Base-by-base conservation (phyloP, 2,888 invertebrate genomes). In the Amblyjoppa fuscipennis region DNA sequence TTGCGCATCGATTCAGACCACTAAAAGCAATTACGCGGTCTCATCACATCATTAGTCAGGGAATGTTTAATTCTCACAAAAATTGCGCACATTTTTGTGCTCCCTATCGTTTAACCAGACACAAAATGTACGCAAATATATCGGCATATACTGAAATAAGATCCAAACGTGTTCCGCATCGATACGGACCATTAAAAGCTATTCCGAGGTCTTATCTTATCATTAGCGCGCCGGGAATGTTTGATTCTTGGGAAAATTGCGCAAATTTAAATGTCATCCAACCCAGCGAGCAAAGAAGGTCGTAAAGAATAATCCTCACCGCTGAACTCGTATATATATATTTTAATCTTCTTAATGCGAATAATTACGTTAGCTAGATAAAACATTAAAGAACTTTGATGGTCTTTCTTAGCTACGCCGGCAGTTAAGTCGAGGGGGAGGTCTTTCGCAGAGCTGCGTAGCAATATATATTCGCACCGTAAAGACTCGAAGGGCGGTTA, bases 371-470 rank as follows among this genome's bases (percentile, higher is more conserved):
- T 51, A 25, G 13, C 25, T 16, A 59, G 69, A 69, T 69, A 56
- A 68, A 45, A 68, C 61, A 59, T 61, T 80, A 70, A 49, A 11
- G n/a, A 81, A 81, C 80, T 86, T 83, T 77, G 66, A 83, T 74
- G 73, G 49, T 78, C 56, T 78, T 73, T 85, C 56, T 59, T 64
- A 73, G 79, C 51, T 77, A 51, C 61, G 45, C 56, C 34, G 56
- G 20, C 11, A 41, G 41, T 70, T 70, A 34, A n/a, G 74, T 53
- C 64, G 68, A 68, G 11, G 56, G 68, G 76, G 53, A 76, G 69
- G 41, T 56, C 73, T 77, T 68, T 77, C 34, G 20, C 34, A 45
- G n/a, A 38, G 28, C 28, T 66, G 13, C 11, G 59, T 6, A 16
- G 61, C 6, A 25, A 78, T 69, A 69, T 71, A 68, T 56, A 76